Evolutionary conservation across 2,797 vertebrate species (phyloP).

Genomic region (Myotis pilosus): DNA sequence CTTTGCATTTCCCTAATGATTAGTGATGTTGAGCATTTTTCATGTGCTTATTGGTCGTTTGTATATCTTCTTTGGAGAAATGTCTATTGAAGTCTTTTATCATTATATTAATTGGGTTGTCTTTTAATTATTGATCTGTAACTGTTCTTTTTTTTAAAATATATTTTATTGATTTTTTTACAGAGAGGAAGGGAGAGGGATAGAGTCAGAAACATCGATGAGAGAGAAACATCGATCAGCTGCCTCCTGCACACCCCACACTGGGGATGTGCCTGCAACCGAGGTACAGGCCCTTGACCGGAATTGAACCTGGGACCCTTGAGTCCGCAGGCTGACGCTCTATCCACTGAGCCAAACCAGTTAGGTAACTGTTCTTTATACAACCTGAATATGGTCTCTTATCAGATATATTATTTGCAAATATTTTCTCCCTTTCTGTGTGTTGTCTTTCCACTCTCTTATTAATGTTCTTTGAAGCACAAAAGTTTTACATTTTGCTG

Average conservation of each 20-base stretch:
- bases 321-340: too few relatives aligned
- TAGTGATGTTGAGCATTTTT: neutral
- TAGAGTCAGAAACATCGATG: too few relatives aligned
- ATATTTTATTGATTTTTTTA: too few relatives aligned
- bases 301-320: too few relatives aligned
- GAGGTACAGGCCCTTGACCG: too few relatives aligned
- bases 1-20: neutral
- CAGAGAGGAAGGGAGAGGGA: too few relatives aligned
- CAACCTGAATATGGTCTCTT: neutral
- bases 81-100: neutral
- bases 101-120: neutral
- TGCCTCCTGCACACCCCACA: too few relatives aligned
- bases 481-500: slow-evolving; percentile 9
- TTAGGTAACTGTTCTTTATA: neutral
- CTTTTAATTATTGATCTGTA: slow-evolving; percentile 13
- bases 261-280: too few relatives aligned
- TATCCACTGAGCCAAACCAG: too few relatives aligned
- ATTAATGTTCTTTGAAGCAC: neutral
- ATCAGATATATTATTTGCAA: neutral
- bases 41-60: neutral
- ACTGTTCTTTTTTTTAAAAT: neutral
- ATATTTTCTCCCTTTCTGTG: neutral
- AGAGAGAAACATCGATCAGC: too few relatives aligned
- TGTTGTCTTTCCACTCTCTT: neutral
- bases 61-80: neutral